These are phyloP conservation scores for Luffia ferchaultella DNA, from an alignment of 2,888 invertebrate species.

Conservation along the genomic window DNA sequence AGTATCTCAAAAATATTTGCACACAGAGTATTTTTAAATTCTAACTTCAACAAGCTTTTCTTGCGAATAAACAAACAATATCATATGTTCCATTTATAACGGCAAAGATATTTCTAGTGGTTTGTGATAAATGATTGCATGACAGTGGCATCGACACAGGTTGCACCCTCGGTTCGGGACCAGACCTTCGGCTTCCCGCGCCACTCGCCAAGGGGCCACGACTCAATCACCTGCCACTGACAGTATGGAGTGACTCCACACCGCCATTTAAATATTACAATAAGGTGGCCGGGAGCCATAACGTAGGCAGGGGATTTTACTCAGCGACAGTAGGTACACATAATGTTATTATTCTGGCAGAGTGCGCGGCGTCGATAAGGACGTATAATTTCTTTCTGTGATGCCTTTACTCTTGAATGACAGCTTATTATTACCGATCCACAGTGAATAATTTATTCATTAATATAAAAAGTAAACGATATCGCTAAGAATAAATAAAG, in stretches of 20 bases:
- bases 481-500: background rate
- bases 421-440: background rate
- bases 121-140: constrained; percentile 37
- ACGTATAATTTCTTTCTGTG: constrained; percentile 12
- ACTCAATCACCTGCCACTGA: constrained; percentile 48
- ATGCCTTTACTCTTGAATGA: constrained; percentile 2
- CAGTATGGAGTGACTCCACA: constrained; percentile 27
- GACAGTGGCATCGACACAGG: constrained; percentile 33
- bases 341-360: constrained; percentile 31
- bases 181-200: no score
- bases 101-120: constrained; percentile 6
- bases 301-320: background rate
- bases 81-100: background rate
- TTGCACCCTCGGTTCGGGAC: constrained; percentile 25
- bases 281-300: background rate
- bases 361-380: constrained; percentile 31
- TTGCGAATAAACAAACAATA: no score
- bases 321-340: constrained; percentile 25
- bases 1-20: no score
- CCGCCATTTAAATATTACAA: background rate
- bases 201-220: constrained; percentile 25
- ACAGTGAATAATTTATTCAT: background rate
- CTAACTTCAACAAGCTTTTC: no score
- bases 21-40: no score
- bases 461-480: background rate